Evolutionary conservation across 2,888 invertebrate species (phyloP).

Genomic region (Nephrocerus scutellatus): DNA sequence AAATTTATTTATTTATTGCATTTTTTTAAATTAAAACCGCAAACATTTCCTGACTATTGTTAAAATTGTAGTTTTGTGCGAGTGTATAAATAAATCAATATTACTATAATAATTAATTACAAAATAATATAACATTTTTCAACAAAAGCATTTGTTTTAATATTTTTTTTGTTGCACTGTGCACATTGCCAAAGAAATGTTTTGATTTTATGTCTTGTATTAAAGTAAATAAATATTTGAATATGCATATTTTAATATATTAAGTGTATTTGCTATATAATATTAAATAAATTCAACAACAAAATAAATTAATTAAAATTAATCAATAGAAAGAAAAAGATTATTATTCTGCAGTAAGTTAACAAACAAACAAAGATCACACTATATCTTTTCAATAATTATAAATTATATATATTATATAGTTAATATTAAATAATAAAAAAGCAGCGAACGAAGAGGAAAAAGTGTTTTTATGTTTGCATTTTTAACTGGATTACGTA

Average conservation of each 20-base stretch:
- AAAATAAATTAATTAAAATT: conserved; percentile 22
- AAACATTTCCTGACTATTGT: too few species aligned
- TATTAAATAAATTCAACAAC: conserved; percentile 21
- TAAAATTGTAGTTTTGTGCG: too few species aligned
- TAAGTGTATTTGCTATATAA: conserved; percentile 5
- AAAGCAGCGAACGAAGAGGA: conserved; percentile 8
- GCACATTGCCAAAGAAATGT: too few species aligned
- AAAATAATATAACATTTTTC: too few species aligned
- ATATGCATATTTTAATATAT: conserved; percentile 15
- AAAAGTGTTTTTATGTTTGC: background rate
- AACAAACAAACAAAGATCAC: too few species aligned
- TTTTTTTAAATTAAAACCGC: too few species aligned
- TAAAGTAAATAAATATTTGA: conserved; percentile 22
- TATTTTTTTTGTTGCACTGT: too few species aligned
- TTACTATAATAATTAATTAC: too few species aligned
- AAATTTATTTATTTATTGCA: conserved; percentile 1
- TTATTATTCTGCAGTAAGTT: too few species aligned
- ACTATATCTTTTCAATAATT: too few species aligned
- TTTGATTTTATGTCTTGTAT: conserved; percentile 16
- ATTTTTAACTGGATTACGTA: conserved; percentile 3
- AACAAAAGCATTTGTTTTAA: too few species aligned
- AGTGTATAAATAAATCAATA: too few species aligned
- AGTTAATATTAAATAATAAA: conserved; percentile 23
- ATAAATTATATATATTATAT: conserved; percentile 14
- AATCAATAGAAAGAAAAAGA: conserved; percentile 15